Percentiles rank a stretch among this genome's conserved stretches.
Conservation (phyloP, 1,140 invertebrate genomes). For the Atta colombica region DNA sequence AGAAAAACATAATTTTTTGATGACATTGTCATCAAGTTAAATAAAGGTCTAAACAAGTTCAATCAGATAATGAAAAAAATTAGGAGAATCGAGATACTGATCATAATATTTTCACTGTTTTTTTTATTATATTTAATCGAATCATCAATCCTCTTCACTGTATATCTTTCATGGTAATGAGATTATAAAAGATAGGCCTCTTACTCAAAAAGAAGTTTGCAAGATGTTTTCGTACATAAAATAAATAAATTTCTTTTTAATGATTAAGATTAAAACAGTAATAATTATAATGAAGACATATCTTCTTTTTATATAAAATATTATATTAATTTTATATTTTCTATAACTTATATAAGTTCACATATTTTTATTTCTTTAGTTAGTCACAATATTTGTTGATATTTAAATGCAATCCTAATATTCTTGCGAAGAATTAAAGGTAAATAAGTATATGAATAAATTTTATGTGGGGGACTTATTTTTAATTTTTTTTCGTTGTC, state of each 20-base stretch:
- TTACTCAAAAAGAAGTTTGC: neutral
- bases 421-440: neutral
- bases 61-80: no score
- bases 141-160: neutral
- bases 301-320: slow-evolving; percentile 1
- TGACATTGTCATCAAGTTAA: no score
- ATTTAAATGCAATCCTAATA: neutral
- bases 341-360: neutral
- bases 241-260: neutral
- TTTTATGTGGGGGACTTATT: neutral
- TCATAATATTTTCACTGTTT: no score
- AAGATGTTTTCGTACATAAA: neutral
- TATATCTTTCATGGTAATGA: neutral
- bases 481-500: neutral
- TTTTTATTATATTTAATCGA: neutral
- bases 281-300: neutral
- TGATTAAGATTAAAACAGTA: neutral
- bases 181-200: slow-evolving; percentile 8
- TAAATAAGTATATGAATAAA: neutral
- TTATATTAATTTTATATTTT: neutral
- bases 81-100: neutral
- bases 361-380: neutral
- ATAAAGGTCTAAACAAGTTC: no score
- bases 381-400: neutral
- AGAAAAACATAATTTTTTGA: no score